phyloP scores from a whole-genome alignment of 2,888 invertebrate genomes.

The Diplazon laetatorius region DNA sequence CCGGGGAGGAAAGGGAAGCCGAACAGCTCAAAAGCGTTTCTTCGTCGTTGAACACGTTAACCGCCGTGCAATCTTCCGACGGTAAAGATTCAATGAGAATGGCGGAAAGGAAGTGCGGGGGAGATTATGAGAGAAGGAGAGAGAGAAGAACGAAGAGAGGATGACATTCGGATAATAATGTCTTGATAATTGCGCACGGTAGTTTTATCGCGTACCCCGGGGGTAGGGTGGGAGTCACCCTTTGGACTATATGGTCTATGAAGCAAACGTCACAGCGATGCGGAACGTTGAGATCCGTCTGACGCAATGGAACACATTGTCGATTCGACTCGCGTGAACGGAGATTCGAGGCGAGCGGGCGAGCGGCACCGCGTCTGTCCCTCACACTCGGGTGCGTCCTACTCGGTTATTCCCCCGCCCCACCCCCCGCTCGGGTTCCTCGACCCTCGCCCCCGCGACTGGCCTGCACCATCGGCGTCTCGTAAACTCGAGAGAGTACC shows the following conservation, averaged over 20 bases:
- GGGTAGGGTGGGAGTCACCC: conserved; percentile 9
- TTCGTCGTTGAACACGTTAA: conserved; percentile 59
- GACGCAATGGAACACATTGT: conserved; percentile 62
- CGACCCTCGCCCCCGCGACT: background rate
- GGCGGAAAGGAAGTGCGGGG: conserved; percentile 24
- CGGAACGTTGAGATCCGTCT: conserved; percentile 24
- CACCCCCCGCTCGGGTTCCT: background rate
- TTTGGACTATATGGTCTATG: no score
- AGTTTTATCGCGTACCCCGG: conserved; percentile 46
- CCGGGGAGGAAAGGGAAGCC: conserved; percentile 30
- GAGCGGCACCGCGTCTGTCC: background rate
- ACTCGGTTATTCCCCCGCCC: background rate
- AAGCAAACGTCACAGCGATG: background rate
- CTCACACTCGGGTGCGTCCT: no score
- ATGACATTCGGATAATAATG: conserved; percentile 58
- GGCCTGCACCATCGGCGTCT: conserved; percentile 6
- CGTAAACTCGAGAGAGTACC: conserved; percentile 4
- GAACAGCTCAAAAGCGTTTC: conserved; percentile 55
- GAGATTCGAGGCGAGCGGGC: conserved; percentile 47
- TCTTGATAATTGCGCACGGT: conserved; percentile 72
- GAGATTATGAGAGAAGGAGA: conserved; percentile 15
- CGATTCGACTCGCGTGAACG: conserved; percentile 58
- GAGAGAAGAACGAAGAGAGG: background rate
- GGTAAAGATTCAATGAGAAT: conserved; percentile 69
- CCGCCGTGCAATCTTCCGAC: conserved; percentile 58